Conservation (phyloP, 2,888 invertebrate genomes). For the Ophonus ardosiacus region DNA sequence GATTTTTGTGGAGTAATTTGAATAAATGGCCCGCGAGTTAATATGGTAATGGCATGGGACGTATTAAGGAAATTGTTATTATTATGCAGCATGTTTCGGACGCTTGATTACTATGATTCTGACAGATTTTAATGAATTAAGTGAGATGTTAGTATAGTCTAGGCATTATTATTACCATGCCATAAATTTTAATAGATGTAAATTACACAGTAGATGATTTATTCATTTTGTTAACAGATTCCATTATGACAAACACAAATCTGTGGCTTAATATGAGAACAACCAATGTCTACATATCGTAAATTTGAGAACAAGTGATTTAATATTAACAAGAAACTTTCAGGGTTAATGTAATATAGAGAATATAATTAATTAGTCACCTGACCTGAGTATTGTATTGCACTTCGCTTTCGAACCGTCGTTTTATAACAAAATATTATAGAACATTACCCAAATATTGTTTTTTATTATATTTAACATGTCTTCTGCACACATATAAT, state of each 20-base stretch:
- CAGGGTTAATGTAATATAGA: no score
- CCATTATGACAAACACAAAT: background rate
- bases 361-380: no score
- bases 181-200: conserved; percentile 10
- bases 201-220: background rate
- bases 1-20: conserved; percentile 33
- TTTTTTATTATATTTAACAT: no score
- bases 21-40: conserved; percentile 24
- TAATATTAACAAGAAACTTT: no score
- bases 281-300: no score
- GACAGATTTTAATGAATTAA: conserved; percentile 10
- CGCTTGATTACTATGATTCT: background rate
- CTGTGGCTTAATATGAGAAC: background rate
- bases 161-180: background rate
- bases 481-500: no score
- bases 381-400: no score
- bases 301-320: no score
- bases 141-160: background rate
- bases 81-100: conserved; percentile 24
- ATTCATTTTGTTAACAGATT: background rate
- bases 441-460: no score
- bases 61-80: conserved; percentile 43
- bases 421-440: no score
- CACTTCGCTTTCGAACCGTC: no score
- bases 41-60: conserved; percentile 29